These are phyloP conservation scores for Ligdia adustata DNA, from an alignment of 2,888 invertebrate species.

Conservation along the genomic window DNA sequence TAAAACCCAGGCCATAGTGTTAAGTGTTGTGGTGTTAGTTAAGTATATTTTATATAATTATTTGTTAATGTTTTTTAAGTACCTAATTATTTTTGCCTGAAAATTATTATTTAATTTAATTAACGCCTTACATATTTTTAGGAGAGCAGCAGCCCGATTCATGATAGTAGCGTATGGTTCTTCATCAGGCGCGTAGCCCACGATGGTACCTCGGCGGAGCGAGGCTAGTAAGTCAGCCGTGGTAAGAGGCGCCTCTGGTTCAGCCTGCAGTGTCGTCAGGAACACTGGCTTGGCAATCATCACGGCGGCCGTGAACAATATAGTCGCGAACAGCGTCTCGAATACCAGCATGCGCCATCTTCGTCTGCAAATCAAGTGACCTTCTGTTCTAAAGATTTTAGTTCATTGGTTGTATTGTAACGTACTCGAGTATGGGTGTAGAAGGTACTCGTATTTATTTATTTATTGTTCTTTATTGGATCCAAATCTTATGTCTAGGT, in stretches of 20 bases:
- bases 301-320: slow-evolving; percentile 51
- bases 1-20: no score
- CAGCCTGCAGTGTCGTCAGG: slow-evolving; percentile 58
- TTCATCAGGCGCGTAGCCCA: slow-evolving; percentile 61
- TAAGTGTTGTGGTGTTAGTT: no score
- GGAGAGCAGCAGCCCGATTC: slow-evolving; percentile 44
- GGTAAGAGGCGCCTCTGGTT: slow-evolving; percentile 51
- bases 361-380: slow-evolving; percentile 50
- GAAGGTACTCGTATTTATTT: no score
- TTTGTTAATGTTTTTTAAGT: no score
- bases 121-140: slow-evolving; percentile 47
- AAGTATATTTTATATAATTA: no score
- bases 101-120: slow-evolving; percentile 1
- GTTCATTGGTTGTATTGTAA: no score
- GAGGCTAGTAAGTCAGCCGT: slow-evolving; percentile 49
- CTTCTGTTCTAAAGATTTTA: no score
- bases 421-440: no score
- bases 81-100: no score
- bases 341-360: slow-evolving; percentile 56
- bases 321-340: slow-evolving; percentile 51
- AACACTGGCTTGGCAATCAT: slow-evolving; percentile 66
- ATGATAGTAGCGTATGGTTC: slow-evolving; percentile 51
- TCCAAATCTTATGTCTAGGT: no score
- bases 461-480: no score
- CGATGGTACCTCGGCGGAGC: slow-evolving; percentile 43